Base-by-base conservation (phyloP, 2,888 invertebrate species). In the Callyntrura guangdongensis region DNA sequence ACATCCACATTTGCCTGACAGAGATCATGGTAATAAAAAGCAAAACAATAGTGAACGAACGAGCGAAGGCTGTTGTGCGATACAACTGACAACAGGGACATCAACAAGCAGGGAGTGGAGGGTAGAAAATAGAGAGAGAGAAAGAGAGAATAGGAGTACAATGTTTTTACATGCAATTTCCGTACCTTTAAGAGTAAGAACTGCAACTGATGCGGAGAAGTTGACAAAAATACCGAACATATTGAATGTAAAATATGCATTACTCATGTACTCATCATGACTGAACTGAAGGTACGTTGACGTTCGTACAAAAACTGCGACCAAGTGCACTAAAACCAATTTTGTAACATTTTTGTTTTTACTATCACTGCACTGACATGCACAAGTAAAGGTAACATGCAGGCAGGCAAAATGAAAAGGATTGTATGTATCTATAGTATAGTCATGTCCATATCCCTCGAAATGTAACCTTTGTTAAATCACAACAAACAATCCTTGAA, bases 201-300 rank as follows among this genome's bases (percentile, higher is more conserved):
- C 1, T 11, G 5, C 47, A 12, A 27, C 56, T 64, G 86, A 59
- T 77, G 61, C 59, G 17, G 47, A 84, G 27, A 27, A 79, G 87
- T 79, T 87, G 87, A 87, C 87, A 87, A 74, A 87, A 64, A 77
- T 36, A 6, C 36, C 17, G 64, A 74, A n/a, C n/a, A n/a, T n/a
- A n/a, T n/a, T 67, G 77, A 67, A 81, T 79, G 45, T 20, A n/a
- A n/a, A n/a, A n/a, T 14, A 36, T 27, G 87, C 61, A 79, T 87
- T 87, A 87, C 87, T 87, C 87, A 87, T 87, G 67, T 49, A 61
- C 5, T 47, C 47, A 49, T 1, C 25, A 64, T 6, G n/a, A 25
- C 22, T 12, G 1, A 25, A 25, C 25, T 4, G 12, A 25, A 45
- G 69, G 22, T 74, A 49, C 49, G 20, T 74, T 74, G 74, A 49